phyloP scores from a whole-genome alignment of 92 coral and sea anemone genomes.

The Chrysogorgia sp. region DNA sequence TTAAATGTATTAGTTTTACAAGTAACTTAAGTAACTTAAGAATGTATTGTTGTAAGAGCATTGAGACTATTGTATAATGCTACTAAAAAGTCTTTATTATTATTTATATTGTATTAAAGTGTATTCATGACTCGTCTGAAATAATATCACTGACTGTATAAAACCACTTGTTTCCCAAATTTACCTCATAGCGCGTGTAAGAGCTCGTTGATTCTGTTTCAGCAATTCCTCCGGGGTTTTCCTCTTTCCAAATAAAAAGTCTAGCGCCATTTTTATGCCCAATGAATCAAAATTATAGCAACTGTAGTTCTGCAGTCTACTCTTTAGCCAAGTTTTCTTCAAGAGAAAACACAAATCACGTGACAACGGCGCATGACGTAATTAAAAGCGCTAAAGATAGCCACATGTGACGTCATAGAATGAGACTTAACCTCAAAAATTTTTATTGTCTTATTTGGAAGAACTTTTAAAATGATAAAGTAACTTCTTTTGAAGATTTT shows the following conservation, averaged over 20 bases:
- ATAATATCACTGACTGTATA: too few relatives aligned
- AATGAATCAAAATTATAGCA: not conserved
- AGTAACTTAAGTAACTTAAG: too few relatives aligned
- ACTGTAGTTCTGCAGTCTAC: not conserved
- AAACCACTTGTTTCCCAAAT: constrained; percentile 3
- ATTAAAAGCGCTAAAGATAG: constrained; percentile 25
- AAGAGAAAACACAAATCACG: constrained; percentile 22
- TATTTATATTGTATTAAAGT: not conserved
- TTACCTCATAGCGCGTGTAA: constrained; percentile 94
- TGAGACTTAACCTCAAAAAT: too few relatives aligned
- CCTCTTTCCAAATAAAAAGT: constrained; percentile 87
- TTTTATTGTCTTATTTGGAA: too few relatives aligned
- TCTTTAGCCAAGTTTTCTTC: not conserved
- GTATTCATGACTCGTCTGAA: not conserved
- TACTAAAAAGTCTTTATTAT: too few relatives aligned
- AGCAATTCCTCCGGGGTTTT: constrained; percentile 97
- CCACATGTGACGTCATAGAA: not conserved
- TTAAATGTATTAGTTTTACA: too few relatives aligned
- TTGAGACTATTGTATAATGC: too few relatives aligned
- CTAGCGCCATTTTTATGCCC: constrained; percentile 61
- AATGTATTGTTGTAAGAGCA: too few relatives aligned
- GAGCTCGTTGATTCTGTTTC: constrained; percentile 88
- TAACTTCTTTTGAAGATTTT: too few relatives aligned
- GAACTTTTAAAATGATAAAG: too few relatives aligned
- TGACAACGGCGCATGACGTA: constrained; percentile 40